Base-by-base conservation (phyloP, 2,888 invertebrate species). In the Parnassius orleans region DNA sequence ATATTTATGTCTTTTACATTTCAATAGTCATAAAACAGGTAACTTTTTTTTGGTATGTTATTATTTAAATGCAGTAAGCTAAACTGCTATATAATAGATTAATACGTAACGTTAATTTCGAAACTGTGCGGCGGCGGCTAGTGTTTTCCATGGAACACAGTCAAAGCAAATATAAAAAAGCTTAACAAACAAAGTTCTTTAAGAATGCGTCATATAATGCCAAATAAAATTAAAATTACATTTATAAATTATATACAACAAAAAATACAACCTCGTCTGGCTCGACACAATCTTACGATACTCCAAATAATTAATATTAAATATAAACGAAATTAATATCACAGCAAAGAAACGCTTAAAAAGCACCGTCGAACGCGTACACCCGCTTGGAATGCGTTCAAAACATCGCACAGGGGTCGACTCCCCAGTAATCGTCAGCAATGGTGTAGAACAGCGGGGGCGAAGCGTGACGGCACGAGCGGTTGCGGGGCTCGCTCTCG, bases 241-340 rank as follows among this genome's bases (percentile, higher is more conserved):
- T 72, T 72, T 72, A 63, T 65, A 68, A 71, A 73, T 73, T 82
- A 87, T 85, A 80, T 84, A 87, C 82, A 84, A 78, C 77, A 72
- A 76, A 75, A 77, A 65, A 74, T 80, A 80, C 61, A 75, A 72
- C 72, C 74, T 73, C 77, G 76, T 80, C 79, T 79, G 77, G 77
- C 78, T 73, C 72, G 76, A 80, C 78, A 80, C 78, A 69, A 73
- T 78, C 74, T 78, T 71, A 78, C 77, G 61, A 72, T 72, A 69
- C 66, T 73, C 68, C 77, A 76, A 78, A 75, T 78, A 78, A 79
- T 77, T 79, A 76, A 73, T 75, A 75, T 75, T 81, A 80, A 81
- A 83, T 81, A 50, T 62, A 82, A 81, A 79, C 77, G 76, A 84
- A 80, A 84, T 75, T 81, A 87, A 84, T 90, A 90, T 90, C 90